phyloP scores from a whole-genome alignment of 1,140 invertebrate species.

The Dolichoris vasculosae region DNA sequence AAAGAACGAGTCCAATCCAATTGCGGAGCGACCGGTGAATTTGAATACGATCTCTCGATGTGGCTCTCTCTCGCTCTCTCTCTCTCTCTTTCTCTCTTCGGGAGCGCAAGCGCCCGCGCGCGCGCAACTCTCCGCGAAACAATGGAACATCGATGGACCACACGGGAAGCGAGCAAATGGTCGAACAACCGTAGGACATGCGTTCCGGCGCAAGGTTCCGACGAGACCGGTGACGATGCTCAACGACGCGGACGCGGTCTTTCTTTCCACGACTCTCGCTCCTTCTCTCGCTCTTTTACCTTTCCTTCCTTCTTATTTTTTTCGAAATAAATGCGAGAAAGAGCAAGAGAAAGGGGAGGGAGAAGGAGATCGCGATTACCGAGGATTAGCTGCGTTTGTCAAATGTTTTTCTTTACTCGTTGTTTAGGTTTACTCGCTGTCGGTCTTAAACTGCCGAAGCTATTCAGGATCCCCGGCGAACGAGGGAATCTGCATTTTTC shows the following conservation, averaged over 20 bases:
- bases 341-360: neutral
- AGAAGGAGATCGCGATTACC: neutral
- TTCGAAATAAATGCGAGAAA: neutral
- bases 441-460: neutral
- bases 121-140: conserved; percentile 60
- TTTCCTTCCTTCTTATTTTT: conserved; percentile 17
- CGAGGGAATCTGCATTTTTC: no score
- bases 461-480: neutral
- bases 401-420: neutral
- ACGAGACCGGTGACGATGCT: neutral
- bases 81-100: no score
- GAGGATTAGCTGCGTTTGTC: neutral
- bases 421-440: neutral
- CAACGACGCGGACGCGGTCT: neutral
- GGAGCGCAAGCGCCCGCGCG: neutral
- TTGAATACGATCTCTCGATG: conserved; percentile 63
- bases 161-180: conserved; percentile 75
- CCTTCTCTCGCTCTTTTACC: conserved; percentile 16
- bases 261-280: neutral
- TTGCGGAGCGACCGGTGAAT: conserved; percentile 55
- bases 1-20: conserved; percentile 4
- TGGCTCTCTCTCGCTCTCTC: no score
- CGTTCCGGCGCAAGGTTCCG: conserved; percentile 68
- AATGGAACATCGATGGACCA: conserved; percentile 75
- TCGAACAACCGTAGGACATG: conserved; percentile 74